Evolutionary conservation across 2,113 vertebrate genomes (phyloP).

Genomic region (Elanus axillaris): DNA sequence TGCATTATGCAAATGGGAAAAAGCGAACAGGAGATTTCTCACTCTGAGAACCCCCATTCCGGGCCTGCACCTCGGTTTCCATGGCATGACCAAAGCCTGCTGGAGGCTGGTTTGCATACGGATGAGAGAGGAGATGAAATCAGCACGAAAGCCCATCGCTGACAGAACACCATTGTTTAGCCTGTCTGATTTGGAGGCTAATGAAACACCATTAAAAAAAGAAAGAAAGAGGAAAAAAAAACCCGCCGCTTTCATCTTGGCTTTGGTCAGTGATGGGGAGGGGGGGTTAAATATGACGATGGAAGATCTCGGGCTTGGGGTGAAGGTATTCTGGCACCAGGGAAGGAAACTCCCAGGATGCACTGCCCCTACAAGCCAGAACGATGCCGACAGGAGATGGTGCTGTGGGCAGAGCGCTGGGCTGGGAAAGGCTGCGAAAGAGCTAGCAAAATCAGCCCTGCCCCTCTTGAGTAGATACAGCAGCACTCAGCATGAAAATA

Average conservation of each 20-base stretch:
- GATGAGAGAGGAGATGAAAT: constrained; percentile 73
- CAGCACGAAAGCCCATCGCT: constrained; percentile 57
- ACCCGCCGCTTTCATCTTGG: neutral
- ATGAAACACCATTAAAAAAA: constrained; percentile 42
- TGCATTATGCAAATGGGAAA: constrained; percentile 77
- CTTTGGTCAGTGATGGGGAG: neutral
- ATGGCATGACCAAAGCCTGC: constrained; percentile 66
- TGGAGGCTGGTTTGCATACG: constrained; percentile 71
- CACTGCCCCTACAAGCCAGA: neutral
- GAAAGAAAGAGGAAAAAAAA: neutral
- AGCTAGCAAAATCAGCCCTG: neutral
- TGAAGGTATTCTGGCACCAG: neutral
- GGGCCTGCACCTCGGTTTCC: constrained; percentile 69
- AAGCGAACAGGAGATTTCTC: constrained; percentile 66
- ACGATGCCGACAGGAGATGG: constrained; percentile 20
- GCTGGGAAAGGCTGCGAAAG: neutral
- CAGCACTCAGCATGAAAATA: neutral
- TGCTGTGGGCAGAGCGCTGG: constrained; percentile 2
- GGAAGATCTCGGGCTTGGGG: neutral
- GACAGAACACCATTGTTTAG: constrained; percentile 74
- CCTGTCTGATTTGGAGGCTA: constrained; percentile 54
- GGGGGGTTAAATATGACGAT: neutral
- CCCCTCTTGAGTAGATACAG: neutral
- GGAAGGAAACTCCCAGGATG: constrained; percentile 33
- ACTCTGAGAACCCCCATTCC: constrained; percentile 64